Percentiles rank a stretch among this genome's conserved stretches.
These are phyloP conservation scores for Euglossa dilemma DNA, from an alignment of 1,140 invertebrate species.

Conservation along the genomic window DNA sequence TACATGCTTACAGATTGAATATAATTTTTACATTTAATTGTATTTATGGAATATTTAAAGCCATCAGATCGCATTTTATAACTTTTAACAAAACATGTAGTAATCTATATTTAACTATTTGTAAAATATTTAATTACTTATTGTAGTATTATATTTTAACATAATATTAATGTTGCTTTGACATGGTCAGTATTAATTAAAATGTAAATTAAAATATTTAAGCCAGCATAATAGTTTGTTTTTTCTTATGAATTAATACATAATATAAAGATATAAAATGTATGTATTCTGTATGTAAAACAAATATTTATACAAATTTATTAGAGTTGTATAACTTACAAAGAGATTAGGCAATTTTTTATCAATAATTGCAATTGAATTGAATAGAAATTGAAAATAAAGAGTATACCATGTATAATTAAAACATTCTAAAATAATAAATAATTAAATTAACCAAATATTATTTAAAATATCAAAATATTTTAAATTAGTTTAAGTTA, in stretches of 20 bases:
- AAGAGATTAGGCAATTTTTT: neutral
- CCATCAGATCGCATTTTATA: constrained; percentile 31
- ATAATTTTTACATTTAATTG: constrained; percentile 7
- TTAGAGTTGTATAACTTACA: neutral
- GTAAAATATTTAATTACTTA: neutral
- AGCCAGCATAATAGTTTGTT: neutral
- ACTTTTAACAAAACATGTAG: neutral
- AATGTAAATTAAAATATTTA: neutral
- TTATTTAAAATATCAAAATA: neutral
- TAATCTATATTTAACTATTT: neutral
- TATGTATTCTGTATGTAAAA: constrained; percentile 1
- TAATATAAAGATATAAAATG: constrained; percentile 4
- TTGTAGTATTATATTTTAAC: neutral
- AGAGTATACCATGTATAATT: neutral
- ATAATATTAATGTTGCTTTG: neutral
- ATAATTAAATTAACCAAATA: neutral
- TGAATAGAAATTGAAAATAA: too few species aligned
- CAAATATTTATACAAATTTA: neutral
- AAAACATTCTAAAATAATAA: neutral
- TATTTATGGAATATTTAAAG: constrained; percentile 41
- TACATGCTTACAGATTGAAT: constrained; percentile 24
- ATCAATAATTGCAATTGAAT: neutral
- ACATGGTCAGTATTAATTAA: neutral
- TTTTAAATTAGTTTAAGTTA: neutral
- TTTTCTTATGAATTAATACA: neutral